phyloP scores from a whole-genome alignment of 2,797 vertebrate genomes.

The Sebastes minor region DNA sequence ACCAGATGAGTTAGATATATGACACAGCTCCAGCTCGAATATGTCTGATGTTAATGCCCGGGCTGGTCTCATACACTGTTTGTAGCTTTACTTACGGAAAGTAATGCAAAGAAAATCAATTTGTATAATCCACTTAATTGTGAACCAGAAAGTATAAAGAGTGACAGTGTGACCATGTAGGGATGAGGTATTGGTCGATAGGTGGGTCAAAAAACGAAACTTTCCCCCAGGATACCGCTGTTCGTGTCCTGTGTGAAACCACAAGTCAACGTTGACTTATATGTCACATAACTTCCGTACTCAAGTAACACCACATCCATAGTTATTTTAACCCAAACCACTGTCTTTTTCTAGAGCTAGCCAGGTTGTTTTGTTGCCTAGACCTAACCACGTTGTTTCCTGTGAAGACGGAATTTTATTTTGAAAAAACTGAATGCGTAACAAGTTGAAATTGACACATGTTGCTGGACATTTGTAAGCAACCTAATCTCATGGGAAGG shows the following conservation, averaged over 20 bases:
- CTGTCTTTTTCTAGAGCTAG: not conserved
- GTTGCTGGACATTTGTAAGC: too few species aligned
- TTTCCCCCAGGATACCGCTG: not conserved
- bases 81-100: not conserved
- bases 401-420: not conserved
- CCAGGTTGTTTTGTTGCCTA: too few species aligned
- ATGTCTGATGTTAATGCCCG: not conserved
- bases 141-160: not conserved
- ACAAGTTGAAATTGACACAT: too few species aligned
- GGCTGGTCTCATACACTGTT: not conserved
- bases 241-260: not conserved
- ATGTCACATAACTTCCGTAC: not conserved
- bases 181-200: not conserved
- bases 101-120: not conserved
- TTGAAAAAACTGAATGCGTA: not conserved
- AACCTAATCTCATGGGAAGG: too few species aligned
- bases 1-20: not conserved
- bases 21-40: not conserved
- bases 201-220: not conserved
- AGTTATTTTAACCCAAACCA: not conserved
- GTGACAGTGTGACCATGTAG: not conserved
- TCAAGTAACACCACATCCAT: not conserved
- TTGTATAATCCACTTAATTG: too few species aligned
- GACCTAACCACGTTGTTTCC: not conserved
- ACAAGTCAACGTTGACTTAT: not conserved